Evolutionary conservation across 2,797 vertebrate species (phyloP), one percentile per base, ranked within the genome.

Genomic region (Botia almorhae): DNA sequence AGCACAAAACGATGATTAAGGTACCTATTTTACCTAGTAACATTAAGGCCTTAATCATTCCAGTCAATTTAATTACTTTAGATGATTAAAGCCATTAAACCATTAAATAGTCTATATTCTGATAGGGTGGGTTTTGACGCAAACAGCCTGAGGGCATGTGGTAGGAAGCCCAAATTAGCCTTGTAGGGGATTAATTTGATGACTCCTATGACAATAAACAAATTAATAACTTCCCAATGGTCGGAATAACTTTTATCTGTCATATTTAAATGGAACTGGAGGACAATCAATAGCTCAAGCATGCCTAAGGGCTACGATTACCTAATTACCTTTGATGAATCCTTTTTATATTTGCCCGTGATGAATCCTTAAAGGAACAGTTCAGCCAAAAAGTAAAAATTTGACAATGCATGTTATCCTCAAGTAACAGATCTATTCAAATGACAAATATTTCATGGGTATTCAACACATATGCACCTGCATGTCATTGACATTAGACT

Each of bases 141-240:
- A 19, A 67, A 76, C 0, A 17, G 7, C 58, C 19, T 2, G 33
- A 46, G 46, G 33, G 48, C 36, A 69, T 11, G 50, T 64, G 6
- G 4, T 60, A 60, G 51, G 23, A 39, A 26, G 8, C 23, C 26
- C 51, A 78, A 69, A 50, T 63, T 74, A 17, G 50, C 21, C 69
- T 74, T 69, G 48, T 50, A 61, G 39, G 67, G 48, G 70, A 84
- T 76, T 21, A 14, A 51, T 50, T 76, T 46, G 33, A 81, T 74
- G 58, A 19, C 46, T 36, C 16, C 58, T 78, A 4, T 75, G 71
- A 78, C 70, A 83, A 56, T 77, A 85, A 81, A 69, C 46, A 71
- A 58, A 64, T 58, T 0, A 74, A 77, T 69, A 71, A 81, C 65
- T 81, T 46, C 26, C 63, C 23, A 60, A 55, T 56, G 43, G 63